Percentiles rank a stretch among this genome's conserved stretches.
These are phyloP conservation scores for Pipistrellus kuhlii DNA, from an alignment of 2,797 vertebrate genomes.

Conservation along the genomic window DNA sequence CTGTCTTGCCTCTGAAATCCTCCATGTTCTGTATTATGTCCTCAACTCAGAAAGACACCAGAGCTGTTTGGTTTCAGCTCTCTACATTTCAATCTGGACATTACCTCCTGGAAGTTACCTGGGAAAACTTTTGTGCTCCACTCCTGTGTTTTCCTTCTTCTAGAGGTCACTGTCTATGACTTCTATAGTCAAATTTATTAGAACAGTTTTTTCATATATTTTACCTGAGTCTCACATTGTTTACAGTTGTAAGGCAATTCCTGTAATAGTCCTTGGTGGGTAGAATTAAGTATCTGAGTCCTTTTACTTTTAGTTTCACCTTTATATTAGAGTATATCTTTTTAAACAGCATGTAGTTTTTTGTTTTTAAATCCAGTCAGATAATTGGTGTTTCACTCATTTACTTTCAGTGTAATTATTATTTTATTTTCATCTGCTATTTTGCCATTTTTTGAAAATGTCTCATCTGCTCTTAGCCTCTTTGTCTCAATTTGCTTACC, in stretches of 20 bases:
- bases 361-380: neutral
- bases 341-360: neutral
- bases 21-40: neutral
- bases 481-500: neutral
- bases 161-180: neutral
- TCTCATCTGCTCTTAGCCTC: neutral
- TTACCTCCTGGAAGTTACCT: neutral
- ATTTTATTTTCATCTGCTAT: neutral
- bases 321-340: neutral
- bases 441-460: neutral
- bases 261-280: neutral
- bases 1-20: neutral
- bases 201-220: neutral
- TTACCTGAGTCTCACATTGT: neutral
- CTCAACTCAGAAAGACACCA: neutral
- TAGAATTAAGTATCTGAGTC: neutral
- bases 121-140: neutral
- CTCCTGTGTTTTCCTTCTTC: neutral
- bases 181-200: neutral
- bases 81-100: neutral
- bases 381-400: neutral
- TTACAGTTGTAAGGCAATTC: neutral
- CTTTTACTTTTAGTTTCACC: neutral
- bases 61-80: neutral
- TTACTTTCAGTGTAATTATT: conserved; percentile 13